Evolutionary conservation across 1,140 invertebrate genomes (phyloP).

Genomic region (Panonychus citri): DNA sequence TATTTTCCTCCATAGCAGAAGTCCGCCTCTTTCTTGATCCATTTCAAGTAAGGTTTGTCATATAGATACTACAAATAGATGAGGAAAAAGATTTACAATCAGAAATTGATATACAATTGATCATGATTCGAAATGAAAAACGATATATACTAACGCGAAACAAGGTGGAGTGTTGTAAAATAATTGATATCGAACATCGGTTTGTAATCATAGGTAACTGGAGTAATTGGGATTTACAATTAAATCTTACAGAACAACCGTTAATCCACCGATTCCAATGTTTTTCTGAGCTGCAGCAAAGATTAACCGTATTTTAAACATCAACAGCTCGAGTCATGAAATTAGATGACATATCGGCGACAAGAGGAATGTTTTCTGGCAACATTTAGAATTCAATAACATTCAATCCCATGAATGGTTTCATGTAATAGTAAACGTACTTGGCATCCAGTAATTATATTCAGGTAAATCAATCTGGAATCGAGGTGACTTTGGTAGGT

Average conservation of each 20-base stretch:
- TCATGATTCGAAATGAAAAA: too few relatives aligned
- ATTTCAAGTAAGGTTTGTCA: conserved; percentile 72
- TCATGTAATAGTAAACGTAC: conserved; percentile 94
- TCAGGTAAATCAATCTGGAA: conserved; percentile 3
- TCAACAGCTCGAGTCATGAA: conserved; percentile 67
- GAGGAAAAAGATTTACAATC: too few relatives aligned
- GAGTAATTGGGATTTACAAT: conserved; percentile 41
- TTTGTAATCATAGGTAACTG: conserved; percentile 63
- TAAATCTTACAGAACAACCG: conserved; percentile 79
- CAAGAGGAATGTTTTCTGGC: conserved; percentile 54
- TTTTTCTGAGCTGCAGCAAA: conserved; percentile 96
- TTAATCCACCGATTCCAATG: conserved; percentile 76
- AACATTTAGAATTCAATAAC: conserved; percentile 49
- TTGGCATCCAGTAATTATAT: conserved; percentile 63
- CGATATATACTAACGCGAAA: conserved; percentile 72
- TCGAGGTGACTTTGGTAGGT: conserved; percentile 35
- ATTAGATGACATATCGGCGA: conserved; percentile 93
- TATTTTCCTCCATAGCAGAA: conserved; percentile 46
- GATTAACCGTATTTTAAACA: conserved; percentile 71
- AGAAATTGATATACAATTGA: too few relatives aligned
- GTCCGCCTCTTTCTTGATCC: conserved; percentile 67
- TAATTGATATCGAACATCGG: conserved; percentile 55
- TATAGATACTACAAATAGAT: conserved; percentile 92
- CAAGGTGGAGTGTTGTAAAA: conserved; percentile 85
- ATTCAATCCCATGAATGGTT: conserved; percentile 88